These are phyloP conservation scores for Macquaria australasica DNA, from an alignment of 2,113 vertebrate species.

Conservation along the genomic window DNA sequence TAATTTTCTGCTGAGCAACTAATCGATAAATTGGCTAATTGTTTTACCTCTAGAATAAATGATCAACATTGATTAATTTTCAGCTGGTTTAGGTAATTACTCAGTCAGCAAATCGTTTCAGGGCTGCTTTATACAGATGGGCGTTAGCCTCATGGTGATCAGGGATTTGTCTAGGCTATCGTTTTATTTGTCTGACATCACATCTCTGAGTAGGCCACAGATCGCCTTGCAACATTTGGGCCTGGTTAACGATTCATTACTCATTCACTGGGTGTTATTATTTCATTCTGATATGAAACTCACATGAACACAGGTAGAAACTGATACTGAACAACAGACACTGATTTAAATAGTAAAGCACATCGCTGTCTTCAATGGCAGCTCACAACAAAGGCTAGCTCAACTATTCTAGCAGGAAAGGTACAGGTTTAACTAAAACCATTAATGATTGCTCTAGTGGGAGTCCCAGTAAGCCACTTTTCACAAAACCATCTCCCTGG, in stretches of 20 bases:
- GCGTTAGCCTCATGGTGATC: background rate
- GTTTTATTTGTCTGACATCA: constrained; percentile 30
- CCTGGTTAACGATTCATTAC: background rate
- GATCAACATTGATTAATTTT: background rate
- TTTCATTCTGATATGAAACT: background rate
- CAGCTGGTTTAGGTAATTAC: background rate
- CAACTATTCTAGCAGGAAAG: background rate
- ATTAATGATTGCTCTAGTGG: background rate
- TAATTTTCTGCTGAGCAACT: background rate
- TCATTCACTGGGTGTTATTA: background rate
- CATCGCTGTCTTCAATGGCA: background rate
- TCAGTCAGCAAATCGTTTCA: background rate
- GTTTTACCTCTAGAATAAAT: background rate
- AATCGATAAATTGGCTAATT: background rate
- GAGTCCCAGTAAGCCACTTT: background rate
- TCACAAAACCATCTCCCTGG: background rate
- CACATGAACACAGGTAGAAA: too few species aligned
- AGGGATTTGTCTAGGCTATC: background rate
- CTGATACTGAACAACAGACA: background rate
- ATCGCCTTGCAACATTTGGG: constrained; percentile 3
- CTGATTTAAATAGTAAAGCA: background rate
- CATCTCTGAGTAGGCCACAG: background rate
- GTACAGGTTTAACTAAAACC: background rate
- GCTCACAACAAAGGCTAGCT: background rate
- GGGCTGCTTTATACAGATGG: background rate